Percentiles rank a stretch among this genome's conserved stretches.
Conservation (phyloP, 2,797 vertebrate species). For the Anguilla pacifica region DNA sequence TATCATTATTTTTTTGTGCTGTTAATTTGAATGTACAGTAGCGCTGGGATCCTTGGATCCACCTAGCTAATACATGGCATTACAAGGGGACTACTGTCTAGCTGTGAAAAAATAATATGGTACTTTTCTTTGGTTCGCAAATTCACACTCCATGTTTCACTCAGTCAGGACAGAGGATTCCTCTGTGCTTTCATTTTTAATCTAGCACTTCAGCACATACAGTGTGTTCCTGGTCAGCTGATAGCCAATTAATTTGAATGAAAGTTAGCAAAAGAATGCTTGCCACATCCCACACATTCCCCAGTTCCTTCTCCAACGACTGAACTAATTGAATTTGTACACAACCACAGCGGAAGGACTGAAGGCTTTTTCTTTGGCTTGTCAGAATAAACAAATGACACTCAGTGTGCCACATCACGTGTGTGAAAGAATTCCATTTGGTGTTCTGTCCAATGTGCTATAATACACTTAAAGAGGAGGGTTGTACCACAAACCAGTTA, state of each 20-base stretch:
- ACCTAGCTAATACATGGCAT: not conserved
- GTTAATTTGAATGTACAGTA: not conserved
- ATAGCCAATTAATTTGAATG: conserved; percentile 8
- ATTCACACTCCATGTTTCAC: not conserved
- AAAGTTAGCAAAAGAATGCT: not conserved
- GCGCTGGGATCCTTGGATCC: not conserved
- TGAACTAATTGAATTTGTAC: not conserved
- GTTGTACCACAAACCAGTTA: not conserved
- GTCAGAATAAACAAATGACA: conserved; percentile 5
- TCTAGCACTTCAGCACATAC: not conserved
- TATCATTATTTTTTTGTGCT: not conserved
- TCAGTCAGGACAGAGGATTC: not conserved
- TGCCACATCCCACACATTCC: not conserved
- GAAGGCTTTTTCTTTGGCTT: conserved; percentile 1
- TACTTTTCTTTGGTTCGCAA: not conserved
- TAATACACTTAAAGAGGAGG: not conserved
- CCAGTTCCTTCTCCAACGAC: conserved; percentile 4
- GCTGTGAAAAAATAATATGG: not conserved
- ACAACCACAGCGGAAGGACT: not conserved
- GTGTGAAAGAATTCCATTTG: conserved; percentile 15
- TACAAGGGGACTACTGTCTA: not conserved
- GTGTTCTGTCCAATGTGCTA: not conserved
- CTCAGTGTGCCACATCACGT: not conserved
- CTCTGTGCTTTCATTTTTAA: conserved; percentile 24
- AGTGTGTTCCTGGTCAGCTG: not conserved